Evolutionary conservation across 2,797 vertebrate genomes (phyloP).

Genomic region (Phrynocephalus guinanensis): DNA sequence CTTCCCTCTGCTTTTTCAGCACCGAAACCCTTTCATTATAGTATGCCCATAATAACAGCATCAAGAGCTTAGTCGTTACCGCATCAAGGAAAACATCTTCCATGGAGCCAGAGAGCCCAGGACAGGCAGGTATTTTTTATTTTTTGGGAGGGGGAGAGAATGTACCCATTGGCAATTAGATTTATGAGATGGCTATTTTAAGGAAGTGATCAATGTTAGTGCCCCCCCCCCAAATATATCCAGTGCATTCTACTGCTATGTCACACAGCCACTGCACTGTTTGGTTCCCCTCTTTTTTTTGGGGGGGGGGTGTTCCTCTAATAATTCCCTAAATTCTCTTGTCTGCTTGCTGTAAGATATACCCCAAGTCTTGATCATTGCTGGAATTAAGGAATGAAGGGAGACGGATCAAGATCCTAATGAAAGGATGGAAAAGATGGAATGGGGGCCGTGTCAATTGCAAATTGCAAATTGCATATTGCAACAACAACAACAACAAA

Average conservation of each 20-base stretch:
- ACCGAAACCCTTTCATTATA: constrained; percentile 29
- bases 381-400: too few species aligned
- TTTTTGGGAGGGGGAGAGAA: background rate
- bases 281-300: background rate
- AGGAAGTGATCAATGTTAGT: background rate
- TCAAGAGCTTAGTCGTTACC: background rate
- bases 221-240: background rate
- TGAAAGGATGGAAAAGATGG: too few species aligned
- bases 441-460: too few species aligned
- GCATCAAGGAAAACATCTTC: constrained; percentile 17
- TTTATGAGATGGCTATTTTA: background rate
- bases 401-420: too few species aligned
- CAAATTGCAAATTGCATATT: too few species aligned
- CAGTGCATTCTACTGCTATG: background rate
- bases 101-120: background rate
- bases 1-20: background rate
- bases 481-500: too few species aligned
- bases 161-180: background rate
- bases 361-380: too few species aligned
- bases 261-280: background rate
- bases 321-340: too few species aligned
- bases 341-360: too few species aligned
- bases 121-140: background rate
- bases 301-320: too few species aligned
- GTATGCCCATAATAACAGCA: constrained; percentile 12